Conservation (phyloP, 53 echinoderm and acorn worm genomes). For the Zoroaster sp. region DNA sequence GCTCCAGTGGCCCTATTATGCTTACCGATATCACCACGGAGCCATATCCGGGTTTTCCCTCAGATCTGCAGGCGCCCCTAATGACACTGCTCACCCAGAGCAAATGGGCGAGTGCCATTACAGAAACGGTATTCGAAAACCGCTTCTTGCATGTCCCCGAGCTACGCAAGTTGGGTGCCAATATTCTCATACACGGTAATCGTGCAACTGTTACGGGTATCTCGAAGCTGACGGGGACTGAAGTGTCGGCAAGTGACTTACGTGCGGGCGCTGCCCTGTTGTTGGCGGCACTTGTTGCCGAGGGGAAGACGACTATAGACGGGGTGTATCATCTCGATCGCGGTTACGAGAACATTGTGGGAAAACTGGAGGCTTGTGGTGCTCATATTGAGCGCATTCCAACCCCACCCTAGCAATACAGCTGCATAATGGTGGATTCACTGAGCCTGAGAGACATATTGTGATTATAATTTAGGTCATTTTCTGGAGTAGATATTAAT, state of each 20-base stretch:
- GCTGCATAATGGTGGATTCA: too few species aligned
- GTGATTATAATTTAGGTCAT: too few species aligned
- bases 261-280: background rate
- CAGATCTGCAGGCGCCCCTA: constrained; percentile 34
- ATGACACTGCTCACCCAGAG: constrained; percentile 1
- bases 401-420: too few species aligned
- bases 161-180: background rate
- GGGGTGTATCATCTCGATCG: background rate
- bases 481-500: too few species aligned
- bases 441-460: too few species aligned
- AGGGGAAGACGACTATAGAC: background rate
- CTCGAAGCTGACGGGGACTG: background rate
- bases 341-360: background rate
- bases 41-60: constrained; percentile 36
- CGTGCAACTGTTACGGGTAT: background rate
- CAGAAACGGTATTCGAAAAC: constrained; percentile 10
- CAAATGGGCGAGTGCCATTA: background rate
- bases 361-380: background rate
- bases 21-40: background rate
- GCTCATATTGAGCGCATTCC: background rate
- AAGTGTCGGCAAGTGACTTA: background rate
- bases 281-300: background rate
- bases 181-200: background rate
- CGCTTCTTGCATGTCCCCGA: constrained; percentile 36
- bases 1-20: background rate